A percentile compares a stretch with the other conserved stretches of the same genome.
Conservation (phyloP, 2,888 invertebrate genomes). For the Amiota communis region DNA sequence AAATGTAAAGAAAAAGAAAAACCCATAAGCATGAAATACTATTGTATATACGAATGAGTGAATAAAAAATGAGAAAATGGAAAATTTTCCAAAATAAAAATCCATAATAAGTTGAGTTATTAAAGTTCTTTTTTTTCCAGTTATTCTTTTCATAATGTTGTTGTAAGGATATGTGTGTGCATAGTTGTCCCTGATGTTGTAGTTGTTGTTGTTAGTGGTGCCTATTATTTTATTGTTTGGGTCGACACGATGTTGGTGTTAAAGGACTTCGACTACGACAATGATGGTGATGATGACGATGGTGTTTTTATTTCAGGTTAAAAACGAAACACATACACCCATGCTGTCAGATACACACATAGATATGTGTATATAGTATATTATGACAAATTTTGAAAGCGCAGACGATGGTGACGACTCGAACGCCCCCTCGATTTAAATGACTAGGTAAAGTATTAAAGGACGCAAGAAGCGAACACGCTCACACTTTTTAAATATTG, state of each 20-base stretch:
- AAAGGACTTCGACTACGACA: constrained; percentile 41
- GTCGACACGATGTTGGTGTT: constrained; percentile 22
- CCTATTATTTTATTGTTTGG: constrained; percentile 19
- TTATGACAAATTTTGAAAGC: constrained; percentile 59
- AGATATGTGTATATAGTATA: constrained; percentile 23
- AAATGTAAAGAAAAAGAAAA: not conserved
- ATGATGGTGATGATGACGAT: constrained; percentile 3
- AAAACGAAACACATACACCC: constrained; percentile 21
- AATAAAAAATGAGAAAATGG: constrained; percentile 41
- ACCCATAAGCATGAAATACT: constrained; percentile 11
- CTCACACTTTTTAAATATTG: too few relatives aligned
- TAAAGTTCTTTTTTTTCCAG: constrained; percentile 54
- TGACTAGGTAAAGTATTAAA: not conserved
- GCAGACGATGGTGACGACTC: constrained; percentile 31
- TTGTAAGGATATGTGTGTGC: constrained; percentile 18
- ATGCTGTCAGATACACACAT: constrained; percentile 54
- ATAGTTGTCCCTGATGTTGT: not conserved
- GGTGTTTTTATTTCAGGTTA: too few relatives aligned
- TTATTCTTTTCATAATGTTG: constrained; percentile 20
- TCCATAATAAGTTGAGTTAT: constrained; percentile 65
- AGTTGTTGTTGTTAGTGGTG: constrained; percentile 23
- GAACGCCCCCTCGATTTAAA: constrained; percentile 57
- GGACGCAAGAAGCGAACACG: too few relatives aligned
- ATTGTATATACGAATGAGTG: constrained; percentile 40
- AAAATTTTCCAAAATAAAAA: constrained; percentile 50